Evolutionary conservation across 2,888 invertebrate species (phyloP).

Genomic region (Tanypteryx hageni): DNA sequence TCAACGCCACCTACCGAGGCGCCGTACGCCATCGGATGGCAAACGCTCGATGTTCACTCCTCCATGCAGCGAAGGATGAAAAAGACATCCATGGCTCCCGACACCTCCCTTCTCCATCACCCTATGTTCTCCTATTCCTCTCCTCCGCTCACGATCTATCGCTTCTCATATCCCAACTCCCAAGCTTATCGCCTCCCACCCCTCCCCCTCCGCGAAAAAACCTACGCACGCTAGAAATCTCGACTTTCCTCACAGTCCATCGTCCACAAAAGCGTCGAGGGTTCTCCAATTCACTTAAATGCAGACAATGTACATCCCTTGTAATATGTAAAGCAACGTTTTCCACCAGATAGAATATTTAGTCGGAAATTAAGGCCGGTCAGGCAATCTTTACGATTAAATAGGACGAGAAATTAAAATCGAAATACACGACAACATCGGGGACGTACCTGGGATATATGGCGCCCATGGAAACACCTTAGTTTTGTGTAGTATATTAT

Average conservation of each 20-base stretch:
- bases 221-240: neutral
- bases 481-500: too few relatives aligned
- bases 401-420: too few relatives aligned
- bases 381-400: too few relatives aligned
- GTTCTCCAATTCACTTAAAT: too few relatives aligned
- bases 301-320: too few relatives aligned
- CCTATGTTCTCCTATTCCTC: neutral
- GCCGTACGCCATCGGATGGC: neutral
- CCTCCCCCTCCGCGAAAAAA: neutral
- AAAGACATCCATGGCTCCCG: neutral
- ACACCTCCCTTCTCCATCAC: neutral
- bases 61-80: neutral
- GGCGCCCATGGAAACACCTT: too few relatives aligned
- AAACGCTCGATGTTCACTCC: neutral
- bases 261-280: too few relatives aligned
- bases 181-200: neutral
- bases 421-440: too few relatives aligned
- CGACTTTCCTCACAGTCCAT: neutral
- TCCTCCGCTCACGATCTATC: neutral
- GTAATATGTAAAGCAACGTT: too few relatives aligned
- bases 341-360: too few relatives aligned
- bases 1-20: neutral
- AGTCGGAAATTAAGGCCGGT: too few relatives aligned
- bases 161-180: neutral
- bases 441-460: too few relatives aligned